Conservation (phyloP, 2,888 invertebrate species). For the Thereva nobilitata region DNA sequence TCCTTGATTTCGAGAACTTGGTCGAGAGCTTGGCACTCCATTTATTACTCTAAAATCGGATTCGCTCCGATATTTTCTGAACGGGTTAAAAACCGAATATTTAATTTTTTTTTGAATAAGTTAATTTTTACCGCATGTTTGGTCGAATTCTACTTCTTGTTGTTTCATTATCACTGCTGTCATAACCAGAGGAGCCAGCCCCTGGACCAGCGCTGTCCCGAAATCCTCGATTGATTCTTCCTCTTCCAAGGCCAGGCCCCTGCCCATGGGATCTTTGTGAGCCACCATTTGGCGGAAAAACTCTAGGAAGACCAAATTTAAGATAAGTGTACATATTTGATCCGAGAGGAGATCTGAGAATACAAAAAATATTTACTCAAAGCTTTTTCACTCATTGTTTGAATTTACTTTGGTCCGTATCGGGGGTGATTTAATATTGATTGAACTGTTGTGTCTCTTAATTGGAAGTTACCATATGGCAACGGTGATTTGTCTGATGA, state of each 20-base stretch:
- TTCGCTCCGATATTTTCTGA: constrained; percentile 78
- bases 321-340: constrained; percentile 93
- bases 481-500: constrained; percentile 91
- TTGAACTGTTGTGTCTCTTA: constrained; percentile 90
- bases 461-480: constrained; percentile 92
- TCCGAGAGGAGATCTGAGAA: constrained; percentile 76
- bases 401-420: constrained; percentile 82
- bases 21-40: constrained; percentile 54
- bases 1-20: constrained; percentile 55
- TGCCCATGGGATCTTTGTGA: constrained; percentile 68
- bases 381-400: background rate
- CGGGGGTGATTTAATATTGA: constrained; percentile 82
- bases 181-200: constrained; percentile 85
- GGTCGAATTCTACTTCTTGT: constrained; percentile 58
- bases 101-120: constrained; percentile 1
- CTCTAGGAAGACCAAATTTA: constrained; percentile 90
- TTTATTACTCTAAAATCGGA: constrained; percentile 73
- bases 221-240: constrained; percentile 61
- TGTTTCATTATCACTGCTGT: constrained; percentile 84
- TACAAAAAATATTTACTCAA: background rate
- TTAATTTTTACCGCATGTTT: constrained; percentile 57
- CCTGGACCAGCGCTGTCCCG: constrained; percentile 64
- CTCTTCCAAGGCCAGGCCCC: constrained; percentile 59
- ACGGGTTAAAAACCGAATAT: constrained; percentile 9
- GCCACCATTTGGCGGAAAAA: constrained; percentile 83